Base-by-base conservation (phyloP, 2,888 invertebrate genomes). In the Torymus auratus region DNA sequence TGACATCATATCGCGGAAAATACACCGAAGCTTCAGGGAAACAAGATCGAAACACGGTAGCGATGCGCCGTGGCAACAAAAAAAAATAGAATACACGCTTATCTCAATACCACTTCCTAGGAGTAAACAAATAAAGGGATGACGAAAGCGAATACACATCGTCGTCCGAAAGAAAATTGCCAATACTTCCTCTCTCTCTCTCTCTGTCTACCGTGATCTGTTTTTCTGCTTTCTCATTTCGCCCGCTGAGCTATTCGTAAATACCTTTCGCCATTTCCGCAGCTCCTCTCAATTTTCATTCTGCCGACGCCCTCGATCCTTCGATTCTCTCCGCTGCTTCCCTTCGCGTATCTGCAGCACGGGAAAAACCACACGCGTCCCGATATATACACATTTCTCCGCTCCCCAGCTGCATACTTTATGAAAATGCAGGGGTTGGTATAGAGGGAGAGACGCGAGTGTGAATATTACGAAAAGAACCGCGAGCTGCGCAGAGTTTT, bases 211-310 rank as follows among this genome's bases (percentile, higher is more conserved):
- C 28, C 70, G 14, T 41, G 74, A 70, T 69, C 74, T 80, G 74
- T 70, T 80, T 80, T 80, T 70, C 79, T 73, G 53, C 70, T 80
- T 74, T 74, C 70, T 80, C 69, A 79, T 79, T 80, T 80, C 68
- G 52, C 64, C 53, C 56, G 15, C 17, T 52, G 41, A 62, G 73
- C 64, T 41, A 68, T 80, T 50, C 79, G 79, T 70, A 80, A 80
- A 70, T 80, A 71, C 28, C 74, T 69, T 74, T 69, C 23, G 7
- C 68, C 56, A 65, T 67, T 72, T 58, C 67, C 72, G 15, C 28
- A 28, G 28, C 50, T 70, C 41, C 60, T 61, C 75, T 52, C 78
- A 72, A 78, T 78, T 67, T 69, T 78, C 61, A 68, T 72, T 71
- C 67, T 68, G 23, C 28, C 28, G n/a, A n/a, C 28, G 17, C 55